Base-by-base conservation (phyloP, 2,113 vertebrate genomes). In the Prunella himalayana region DNA sequence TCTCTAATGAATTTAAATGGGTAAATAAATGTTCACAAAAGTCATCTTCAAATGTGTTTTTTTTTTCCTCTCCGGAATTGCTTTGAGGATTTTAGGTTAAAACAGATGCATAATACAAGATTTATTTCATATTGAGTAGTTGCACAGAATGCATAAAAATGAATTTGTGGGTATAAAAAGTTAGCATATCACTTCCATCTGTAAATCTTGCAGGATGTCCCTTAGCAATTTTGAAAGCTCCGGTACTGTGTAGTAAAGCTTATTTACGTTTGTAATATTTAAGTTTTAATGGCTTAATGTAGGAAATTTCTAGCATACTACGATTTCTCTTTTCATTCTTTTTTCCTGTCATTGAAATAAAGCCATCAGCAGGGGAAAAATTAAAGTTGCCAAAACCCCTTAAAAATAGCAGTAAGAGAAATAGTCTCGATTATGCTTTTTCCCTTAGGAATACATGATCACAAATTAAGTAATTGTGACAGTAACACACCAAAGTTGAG, bases 91-190 rank as follows among this genome's bases (percentile, higher is more conserved):
- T 49, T 91, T 84, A 95, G 35, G 31, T 93, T 95, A 75, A 93
- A 91, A 77, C 64, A 91, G 65, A 78, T 72, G 23, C 31, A 76
- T 95, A 89, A 65, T 71, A 91, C 33, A 86, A 72, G 88, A 88
- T 97, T 94, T 88, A 66, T 96, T 90, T 97, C 9, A 35, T 95
- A 96, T 44, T 90, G 86, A 94, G 57, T 91, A 72, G 33, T 71
- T 31, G 6, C 66, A 81, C 10, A 72, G 76, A 96, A 59, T 82
- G 27, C 53, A 89, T 70, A 91, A 93, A 95, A 94, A 94, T 82
- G 81, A 42, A 83, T 96, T 96, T 95, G 39, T 89, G 64, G 4
- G 53, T 97, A 49, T 79, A 92, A 88, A 31, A 94, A 75, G 75
- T 72, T 85, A 79, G 44, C 39, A 61, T 91, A 61, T 73, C 49